phyloP scores from a whole-genome alignment of 2,888 invertebrate genomes.

The Melanophora roralis region DNA sequence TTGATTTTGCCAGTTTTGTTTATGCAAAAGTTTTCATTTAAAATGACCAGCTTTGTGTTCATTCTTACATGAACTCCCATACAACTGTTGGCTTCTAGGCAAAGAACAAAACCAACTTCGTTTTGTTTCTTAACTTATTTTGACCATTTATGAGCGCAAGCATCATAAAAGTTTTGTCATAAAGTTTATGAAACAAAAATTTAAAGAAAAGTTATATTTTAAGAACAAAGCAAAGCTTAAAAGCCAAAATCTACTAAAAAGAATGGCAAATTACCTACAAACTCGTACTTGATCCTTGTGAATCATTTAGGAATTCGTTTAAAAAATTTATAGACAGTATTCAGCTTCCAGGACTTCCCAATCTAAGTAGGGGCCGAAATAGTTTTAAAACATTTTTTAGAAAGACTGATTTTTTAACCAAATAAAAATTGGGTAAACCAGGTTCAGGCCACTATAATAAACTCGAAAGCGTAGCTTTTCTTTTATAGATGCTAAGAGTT shows the following conservation, averaged over 20 bases:
- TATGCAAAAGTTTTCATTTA: constrained; percentile 21
- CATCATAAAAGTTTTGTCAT: constrained; percentile 60
- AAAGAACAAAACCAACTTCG: not conserved
- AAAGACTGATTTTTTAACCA: too few species aligned
- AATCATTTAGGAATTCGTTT: constrained; percentile 30
- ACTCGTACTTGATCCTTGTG: constrained; percentile 47
- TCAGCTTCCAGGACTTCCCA: too few species aligned
- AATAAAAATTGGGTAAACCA: too few species aligned
- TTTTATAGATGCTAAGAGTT: too few species aligned
- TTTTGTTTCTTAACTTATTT: constrained; percentile 12
- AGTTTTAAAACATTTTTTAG: too few species aligned
- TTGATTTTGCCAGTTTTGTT: constrained; percentile 8
- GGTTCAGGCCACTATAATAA: too few species aligned
- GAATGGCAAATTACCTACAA: constrained; percentile 63
- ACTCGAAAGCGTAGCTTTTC: too few species aligned
- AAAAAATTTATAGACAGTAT: not conserved
- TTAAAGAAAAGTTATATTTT: not conserved
- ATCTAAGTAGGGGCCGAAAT: too few species aligned
- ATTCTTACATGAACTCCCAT: constrained; percentile 9
- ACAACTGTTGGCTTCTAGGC: not conserved
- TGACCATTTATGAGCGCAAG: constrained; percentile 55
- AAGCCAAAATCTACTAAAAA: constrained; percentile 20
- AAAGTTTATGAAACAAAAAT: constrained; percentile 46
- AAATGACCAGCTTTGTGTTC: not conserved
- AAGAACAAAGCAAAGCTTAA: constrained; percentile 22